Conservation (phyloP, 2,888 invertebrate genomes). For the Heliconius erato region DNA sequence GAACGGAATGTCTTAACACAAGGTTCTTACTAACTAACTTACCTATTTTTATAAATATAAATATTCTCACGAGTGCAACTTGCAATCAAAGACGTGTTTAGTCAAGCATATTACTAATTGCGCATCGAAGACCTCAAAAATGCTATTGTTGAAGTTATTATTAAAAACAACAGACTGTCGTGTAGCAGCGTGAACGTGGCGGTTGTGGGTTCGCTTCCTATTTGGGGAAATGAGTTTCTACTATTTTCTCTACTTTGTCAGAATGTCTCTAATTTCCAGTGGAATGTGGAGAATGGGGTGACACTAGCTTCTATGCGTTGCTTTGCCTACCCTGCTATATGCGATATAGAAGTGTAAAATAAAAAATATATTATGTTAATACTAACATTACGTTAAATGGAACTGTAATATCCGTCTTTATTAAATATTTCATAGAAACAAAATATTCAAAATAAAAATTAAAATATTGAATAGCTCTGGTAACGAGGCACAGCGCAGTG, state of each 20-base stretch:
- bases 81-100: not conserved
- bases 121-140: not conserved
- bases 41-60: not conserved
- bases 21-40: no score
- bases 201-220: not conserved
- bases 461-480: no score
- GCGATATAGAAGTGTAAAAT: no score
- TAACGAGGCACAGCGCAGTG: no score
- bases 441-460: no score
- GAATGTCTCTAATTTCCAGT: not conserved
- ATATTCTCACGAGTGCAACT: not conserved
- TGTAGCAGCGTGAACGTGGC: not conserved
- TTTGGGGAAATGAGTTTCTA: not conserved
- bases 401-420: no score
- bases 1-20: no score
- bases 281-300: not conserved
- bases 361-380: no score
- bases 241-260: not conserved
- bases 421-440: no score
- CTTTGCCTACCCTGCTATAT: no score
- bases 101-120: not conserved
- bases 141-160: not conserved
- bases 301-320: no score
- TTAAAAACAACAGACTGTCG: not conserved
- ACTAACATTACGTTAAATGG: no score